Evolutionary conservation across 2,113 vertebrate genomes (phyloP), one percentile per base, ranked within the genome.

Genomic region (Megaleporinus macrocephalus): DNA sequence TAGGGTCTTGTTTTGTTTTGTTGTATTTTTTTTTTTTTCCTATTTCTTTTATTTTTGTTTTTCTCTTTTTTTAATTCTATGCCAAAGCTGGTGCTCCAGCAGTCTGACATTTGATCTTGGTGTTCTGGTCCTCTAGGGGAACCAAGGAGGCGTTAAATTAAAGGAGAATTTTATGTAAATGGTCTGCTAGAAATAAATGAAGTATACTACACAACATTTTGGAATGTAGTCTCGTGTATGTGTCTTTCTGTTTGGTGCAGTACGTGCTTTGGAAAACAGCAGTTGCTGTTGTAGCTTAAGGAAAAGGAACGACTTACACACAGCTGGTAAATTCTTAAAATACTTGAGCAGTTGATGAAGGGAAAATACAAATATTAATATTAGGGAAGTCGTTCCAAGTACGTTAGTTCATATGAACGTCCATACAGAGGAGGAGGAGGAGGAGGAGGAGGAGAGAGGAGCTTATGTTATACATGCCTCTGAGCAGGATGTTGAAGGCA

Each of bases 71-170:
- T 80, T 79, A 44, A 91, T 93, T 94, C 90, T 93, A 95, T 94
- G 94, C 95, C 94, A 95, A 95, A 95, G 95, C 94, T 95, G 95
- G 94, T 95, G 90, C 90, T 90, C 92, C 91, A 94, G 93, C 93
- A 94, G 92, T 94, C 93, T 91, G 84, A 89, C 92, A 88, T 91
- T 91, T 90, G 90, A 92, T 86, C 29, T 57, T 84, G 85, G 78
- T 78, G 79, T 79, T 84, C 57, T 73, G 85, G 59, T 76, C 72
- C 82, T 85, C 79, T 66, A 76, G 76, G 71, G 73, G 59, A 82
- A 73, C 68, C 83, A 71, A 80, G 86, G 81, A 91, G 90, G 92
- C 93, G 94, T 85, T 96, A 95, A 96, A 92, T 95, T 95, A 96
- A 95, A 93, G 89, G 91, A 90, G 90, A 92, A 93, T 91, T 92